Evolutionary conservation across 2,888 invertebrate genomes (phyloP).

Genomic region (Bursaphelenchus okinawaensis): DNA sequence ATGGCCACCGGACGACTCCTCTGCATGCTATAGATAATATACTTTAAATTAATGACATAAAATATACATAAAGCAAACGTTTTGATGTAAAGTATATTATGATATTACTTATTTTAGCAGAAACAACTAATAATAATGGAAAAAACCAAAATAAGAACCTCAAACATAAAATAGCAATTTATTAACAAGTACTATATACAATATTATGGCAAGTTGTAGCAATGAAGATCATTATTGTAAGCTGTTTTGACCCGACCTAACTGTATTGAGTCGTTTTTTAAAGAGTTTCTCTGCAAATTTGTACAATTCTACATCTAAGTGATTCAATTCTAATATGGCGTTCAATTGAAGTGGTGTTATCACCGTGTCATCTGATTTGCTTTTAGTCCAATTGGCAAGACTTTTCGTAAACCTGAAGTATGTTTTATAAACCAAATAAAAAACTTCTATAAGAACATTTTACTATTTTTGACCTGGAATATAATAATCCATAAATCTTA

Average conservation of each 20-base stretch:
- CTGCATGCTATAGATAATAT: conserved; percentile 19
- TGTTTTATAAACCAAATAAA: too few species aligned
- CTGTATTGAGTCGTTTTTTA: conserved; percentile 13
- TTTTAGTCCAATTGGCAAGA: conserved; percentile 49
- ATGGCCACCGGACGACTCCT: conserved; percentile 41
- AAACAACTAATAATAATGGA: too few species aligned
- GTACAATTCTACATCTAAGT: conserved; percentile 85
- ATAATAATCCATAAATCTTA: not conserved
- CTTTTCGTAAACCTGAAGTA: conserved; percentile 62
- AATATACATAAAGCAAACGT: too few species aligned
- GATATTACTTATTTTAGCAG: too few species aligned
- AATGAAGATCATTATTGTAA: not conserved
- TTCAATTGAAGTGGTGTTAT: conserved; percentile 72
- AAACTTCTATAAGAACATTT: too few species aligned
- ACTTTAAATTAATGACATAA: too few species aligned
- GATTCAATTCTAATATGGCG: conserved; percentile 74
- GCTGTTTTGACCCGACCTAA: not conserved
- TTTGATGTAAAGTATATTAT: too few species aligned
- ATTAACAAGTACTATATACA: not conserved
- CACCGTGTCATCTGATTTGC: conserved; percentile 78
- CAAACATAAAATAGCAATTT: not conserved
- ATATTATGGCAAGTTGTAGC: not conserved
- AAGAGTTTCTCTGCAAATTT: conserved; percentile 68
- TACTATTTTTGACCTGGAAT: too few species aligned
- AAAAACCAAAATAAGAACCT: not conserved